These are phyloP conservation scores for Axinella damicornis DNA, from an alignment of 37 sponge, comb jelly and placozoan genomes.

Conservation along the genomic window DNA sequence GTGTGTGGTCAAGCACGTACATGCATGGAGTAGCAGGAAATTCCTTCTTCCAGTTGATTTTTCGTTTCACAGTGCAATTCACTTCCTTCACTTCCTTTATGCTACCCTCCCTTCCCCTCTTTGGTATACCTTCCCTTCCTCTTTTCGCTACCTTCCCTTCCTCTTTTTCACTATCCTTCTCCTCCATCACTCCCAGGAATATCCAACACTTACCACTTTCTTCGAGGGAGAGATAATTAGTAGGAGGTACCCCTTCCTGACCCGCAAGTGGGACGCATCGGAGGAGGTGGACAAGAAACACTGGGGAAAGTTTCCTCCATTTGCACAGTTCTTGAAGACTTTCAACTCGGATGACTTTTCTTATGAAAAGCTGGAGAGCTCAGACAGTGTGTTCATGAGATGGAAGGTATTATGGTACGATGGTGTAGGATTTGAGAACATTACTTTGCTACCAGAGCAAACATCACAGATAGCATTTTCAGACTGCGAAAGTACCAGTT, in stretches of 20 bases:
- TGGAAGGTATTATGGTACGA: constrained; percentile 99
- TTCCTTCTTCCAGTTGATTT: too few relatives aligned
- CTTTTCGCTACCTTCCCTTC: too few relatives aligned
- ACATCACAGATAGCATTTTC: too few relatives aligned
- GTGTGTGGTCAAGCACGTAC: too few relatives aligned
- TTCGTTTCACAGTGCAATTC: too few relatives aligned
- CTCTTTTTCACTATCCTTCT: too few relatives aligned
- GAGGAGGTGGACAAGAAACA: constrained; percentile 76
- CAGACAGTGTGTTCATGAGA: constrained; percentile 94
- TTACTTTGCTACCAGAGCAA: too few relatives aligned
- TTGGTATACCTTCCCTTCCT: too few relatives aligned
- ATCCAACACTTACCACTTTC: constrained; percentile 90
- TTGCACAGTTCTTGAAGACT: constrained; percentile 73
- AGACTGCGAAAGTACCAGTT: too few relatives aligned
- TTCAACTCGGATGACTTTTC: constrained; percentile 90
- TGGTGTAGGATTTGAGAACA: not conserved
- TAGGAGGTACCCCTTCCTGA: constrained; percentile 85
- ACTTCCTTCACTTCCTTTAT: too few relatives aligned
- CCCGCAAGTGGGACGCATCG: constrained; percentile 95
- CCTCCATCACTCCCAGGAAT: constrained; percentile 59
- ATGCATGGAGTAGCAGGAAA: too few relatives aligned
- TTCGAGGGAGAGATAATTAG: constrained; percentile 99
- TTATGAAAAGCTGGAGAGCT: constrained; percentile 73
- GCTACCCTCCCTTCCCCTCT: too few relatives aligned
- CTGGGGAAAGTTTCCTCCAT: constrained; percentile 93